Percentiles rank a stretch among this genome's conserved stretches.
Evolutionary conservation across 2,797 vertebrate genomes (phyloP).

Genomic region (Crocodylus rhombifer): DNA sequence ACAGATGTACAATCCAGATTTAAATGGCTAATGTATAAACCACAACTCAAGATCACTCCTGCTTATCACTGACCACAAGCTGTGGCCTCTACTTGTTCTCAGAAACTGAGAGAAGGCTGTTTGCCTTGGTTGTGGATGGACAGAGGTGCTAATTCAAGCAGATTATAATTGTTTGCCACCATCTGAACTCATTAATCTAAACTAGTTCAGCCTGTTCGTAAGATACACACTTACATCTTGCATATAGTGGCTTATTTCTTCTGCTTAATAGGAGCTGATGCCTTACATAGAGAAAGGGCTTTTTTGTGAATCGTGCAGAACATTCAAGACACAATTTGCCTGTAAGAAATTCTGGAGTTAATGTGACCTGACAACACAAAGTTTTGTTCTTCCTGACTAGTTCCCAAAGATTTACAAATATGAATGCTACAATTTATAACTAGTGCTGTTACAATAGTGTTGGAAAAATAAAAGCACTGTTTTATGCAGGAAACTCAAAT

Average conservation of each 20-base stretch:
- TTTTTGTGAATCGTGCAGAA: slow-evolving; percentile 18
- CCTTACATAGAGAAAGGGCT: slow-evolving; percentile 17
- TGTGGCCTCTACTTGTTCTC: neutral
- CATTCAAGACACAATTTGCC: slow-evolving; percentile 59
- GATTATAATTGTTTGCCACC: neutral
- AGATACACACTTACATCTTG: slow-evolving; percentile 5
- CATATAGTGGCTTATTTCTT: slow-evolving; percentile 23
- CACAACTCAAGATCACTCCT: neutral
- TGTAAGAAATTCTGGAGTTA: slow-evolving; percentile 65
- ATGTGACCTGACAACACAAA: slow-evolving; percentile 70
- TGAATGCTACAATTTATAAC: slow-evolving; percentile 29
- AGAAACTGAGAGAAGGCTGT: neutral
- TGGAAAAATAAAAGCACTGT: neutral
- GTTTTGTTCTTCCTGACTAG: slow-evolving; percentile 45
- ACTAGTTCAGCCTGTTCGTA: slow-evolving; percentile 35
- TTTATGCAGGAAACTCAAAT: slow-evolving; percentile 30
- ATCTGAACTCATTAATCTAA: slow-evolving; percentile 41
- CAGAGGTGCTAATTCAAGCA: neutral
- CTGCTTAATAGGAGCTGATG: slow-evolving; percentile 55
- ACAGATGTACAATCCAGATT: neutral
- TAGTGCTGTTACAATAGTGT: neutral
- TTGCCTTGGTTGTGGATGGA: neutral
- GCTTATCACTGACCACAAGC: neutral
- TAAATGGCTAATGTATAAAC: neutral
- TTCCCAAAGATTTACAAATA: slow-evolving; percentile 43